Evolutionary conservation across 2,113 vertebrate genomes (phyloP), one percentile per base, ranked within the genome.

Genomic region (Gnathonemus longibarbis): DNA sequence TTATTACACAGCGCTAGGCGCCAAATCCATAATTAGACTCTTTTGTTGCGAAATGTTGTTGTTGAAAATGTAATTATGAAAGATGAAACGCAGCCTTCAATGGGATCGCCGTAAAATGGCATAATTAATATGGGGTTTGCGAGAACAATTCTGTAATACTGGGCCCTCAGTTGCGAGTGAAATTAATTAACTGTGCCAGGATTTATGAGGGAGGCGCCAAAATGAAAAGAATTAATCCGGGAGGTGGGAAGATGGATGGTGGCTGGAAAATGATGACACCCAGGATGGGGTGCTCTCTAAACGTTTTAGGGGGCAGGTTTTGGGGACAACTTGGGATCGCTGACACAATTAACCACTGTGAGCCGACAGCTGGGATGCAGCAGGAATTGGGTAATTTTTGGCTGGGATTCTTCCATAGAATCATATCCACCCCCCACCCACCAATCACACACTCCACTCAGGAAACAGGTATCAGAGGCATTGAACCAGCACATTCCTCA

Each of bases 151-250:
- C 97, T 96, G 97, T 97, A 99, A 98, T 98, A 98, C 97, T 95
- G 97, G 97, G 97, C 97, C 96, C 97, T 96, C 95, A 94, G 96
- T 96, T 97, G 97, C 96, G 98, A 95, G 96, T 97, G 97, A 99
- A 99, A 99, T 99, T 99, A 99, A 99, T 99, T 99, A 99, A 99
- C 98, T 99, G 98, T 97, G 98, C 97, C 96, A 98, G 97, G 98
- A 99, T 99, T 99, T 99, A 99, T 99, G 97, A 97, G 96, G 96
- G 96, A 97, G 95, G 95, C 97, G 96, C 94, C 95, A 96, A 96
- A 98, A 96, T 96, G 97, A 97, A 97, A 96, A 97, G 98, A 98
- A 99, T 98, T 98, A 99, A 98, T 98, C 97, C 96, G 93, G 95
- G 97, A 11, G 62, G 62, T 95, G 96, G 94, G 97, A 98, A 98